Percentiles rank a stretch among this genome's conserved stretches.
phyloP scores from a whole-genome alignment of 2,888 invertebrate species.

The Metalampra italica region DNA sequence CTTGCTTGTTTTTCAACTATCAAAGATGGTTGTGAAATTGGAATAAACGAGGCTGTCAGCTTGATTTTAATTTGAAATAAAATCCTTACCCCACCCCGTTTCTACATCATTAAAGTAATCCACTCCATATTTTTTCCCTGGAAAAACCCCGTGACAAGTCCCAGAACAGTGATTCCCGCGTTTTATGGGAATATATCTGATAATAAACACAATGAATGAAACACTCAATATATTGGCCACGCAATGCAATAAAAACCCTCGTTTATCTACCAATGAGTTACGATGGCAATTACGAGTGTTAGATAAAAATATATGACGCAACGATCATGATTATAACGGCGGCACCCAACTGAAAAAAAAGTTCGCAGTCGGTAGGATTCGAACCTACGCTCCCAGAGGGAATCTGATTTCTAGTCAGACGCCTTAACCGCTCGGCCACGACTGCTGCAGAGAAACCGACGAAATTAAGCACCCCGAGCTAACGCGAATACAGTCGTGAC shows the following conservation, averaged over 20 bases:
- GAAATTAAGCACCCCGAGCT: constrained; percentile 5
- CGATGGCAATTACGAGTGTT: constrained; percentile 20
- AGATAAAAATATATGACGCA: constrained; percentile 29
- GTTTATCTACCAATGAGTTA: constrained; percentile 17
- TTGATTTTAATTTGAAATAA: constrained; percentile 19
- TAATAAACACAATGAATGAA: constrained; percentile 9
- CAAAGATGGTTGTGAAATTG: no score
- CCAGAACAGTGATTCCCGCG: constrained; percentile 16
- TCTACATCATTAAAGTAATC: constrained; percentile 28
- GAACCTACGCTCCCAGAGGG: constrained; percentile 91
- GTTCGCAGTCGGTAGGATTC: constrained; percentile 89
- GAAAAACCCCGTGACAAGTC: constrained; percentile 18
- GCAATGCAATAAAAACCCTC: constrained; percentile 34
- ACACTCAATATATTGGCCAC: constrained; percentile 24
- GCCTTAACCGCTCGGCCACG: constrained; percentile 94
- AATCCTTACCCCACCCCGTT: constrained; percentile 21
- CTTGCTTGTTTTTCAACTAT: no score
- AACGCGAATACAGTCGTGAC: constrained; percentile 10
- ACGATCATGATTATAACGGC: constrained; percentile 17
- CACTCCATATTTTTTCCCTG: constrained; percentile 22
- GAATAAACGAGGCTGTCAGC: neutral
- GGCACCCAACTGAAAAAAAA: constrained; percentile 17
- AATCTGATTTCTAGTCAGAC: constrained; percentile 93
- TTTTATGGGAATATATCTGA: constrained; percentile 21
- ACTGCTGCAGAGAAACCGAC: constrained; percentile 71